Percentiles rank a stretch among this genome's conserved stretches.
phyloP scores from a whole-genome alignment of 2,797 vertebrate genomes.

The Decapterus maruadsi region DNA sequence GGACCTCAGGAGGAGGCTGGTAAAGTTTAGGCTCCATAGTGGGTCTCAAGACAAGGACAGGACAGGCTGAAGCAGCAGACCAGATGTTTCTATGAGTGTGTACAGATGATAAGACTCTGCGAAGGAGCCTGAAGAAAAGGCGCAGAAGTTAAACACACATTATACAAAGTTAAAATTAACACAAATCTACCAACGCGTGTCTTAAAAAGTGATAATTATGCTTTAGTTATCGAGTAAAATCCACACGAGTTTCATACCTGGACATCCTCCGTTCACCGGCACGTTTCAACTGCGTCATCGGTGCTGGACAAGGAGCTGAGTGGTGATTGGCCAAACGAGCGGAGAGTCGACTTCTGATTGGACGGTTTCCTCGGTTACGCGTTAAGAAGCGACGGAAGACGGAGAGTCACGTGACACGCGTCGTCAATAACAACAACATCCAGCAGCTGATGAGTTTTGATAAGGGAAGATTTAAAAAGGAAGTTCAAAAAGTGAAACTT shows the following conservation, averaged over 20 bases:
- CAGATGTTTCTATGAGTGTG: constrained; percentile 38
- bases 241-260: constrained; percentile 68
- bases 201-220: not conserved
- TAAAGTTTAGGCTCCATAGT: constrained; percentile 83
- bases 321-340: constrained; percentile 68
- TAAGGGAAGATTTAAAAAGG: constrained; percentile 26
- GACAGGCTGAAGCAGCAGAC: constrained; percentile 3
- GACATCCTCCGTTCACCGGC: constrained; percentile 72
- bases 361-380: not conserved
- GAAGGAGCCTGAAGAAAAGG: constrained; percentile 50
- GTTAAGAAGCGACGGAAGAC: constrained; percentile 52
- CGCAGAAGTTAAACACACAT: not conserved
- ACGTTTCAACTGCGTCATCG: constrained; percentile 69
- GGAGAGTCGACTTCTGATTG: constrained; percentile 43
- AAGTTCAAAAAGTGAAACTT: constrained; percentile 15
- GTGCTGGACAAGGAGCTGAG: constrained; percentile 27
- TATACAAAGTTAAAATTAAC: not conserved
- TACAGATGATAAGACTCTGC: constrained; percentile 44
- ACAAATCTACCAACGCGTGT: accelerated
- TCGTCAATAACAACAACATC: constrained; percentile 51
- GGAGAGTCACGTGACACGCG: constrained; percentile 22
- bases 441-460: constrained; percentile 24
- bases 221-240: not conserved
- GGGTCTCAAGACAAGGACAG: constrained; percentile 52
- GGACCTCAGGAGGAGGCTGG: constrained; percentile 84